A percentile compares a stretch with the other conserved stretches of the same genome.
These are phyloP conservation scores for Xenopus borealis DNA, from an alignment of 2,113 vertebrate species.

Conservation along the genomic window DNA sequence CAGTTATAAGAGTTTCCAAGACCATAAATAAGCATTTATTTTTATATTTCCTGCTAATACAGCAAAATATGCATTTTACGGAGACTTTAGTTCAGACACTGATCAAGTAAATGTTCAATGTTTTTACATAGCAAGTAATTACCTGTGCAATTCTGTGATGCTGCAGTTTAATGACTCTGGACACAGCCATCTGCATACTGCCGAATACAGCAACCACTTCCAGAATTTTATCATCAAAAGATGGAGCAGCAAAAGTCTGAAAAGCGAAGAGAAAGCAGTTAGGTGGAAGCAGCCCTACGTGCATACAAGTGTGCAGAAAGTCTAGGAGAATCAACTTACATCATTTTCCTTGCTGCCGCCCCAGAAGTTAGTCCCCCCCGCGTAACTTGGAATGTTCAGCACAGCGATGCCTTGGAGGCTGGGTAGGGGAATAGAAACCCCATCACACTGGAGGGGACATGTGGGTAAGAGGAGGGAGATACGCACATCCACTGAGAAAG, in stretches of 20 bases:
- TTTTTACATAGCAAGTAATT: background rate
- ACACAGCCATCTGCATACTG: conserved; percentile 98
- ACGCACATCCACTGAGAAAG: conserved; percentile 9
- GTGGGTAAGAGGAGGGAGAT: conserved; percentile 15
- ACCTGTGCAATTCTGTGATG: conserved; percentile 97
- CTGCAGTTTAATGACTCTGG: conserved; percentile 91
- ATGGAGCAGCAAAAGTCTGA: conserved; percentile 91
- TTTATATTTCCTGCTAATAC: no score
- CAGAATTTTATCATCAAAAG: conserved; percentile 94
- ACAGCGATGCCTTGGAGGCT: conserved; percentile 92
- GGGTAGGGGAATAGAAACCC: conserved; percentile 85
- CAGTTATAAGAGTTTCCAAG: no score
- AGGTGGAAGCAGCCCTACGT: background rate
- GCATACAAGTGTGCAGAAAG: background rate
- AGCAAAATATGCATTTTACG: no score
- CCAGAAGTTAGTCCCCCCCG: conserved; percentile 95
- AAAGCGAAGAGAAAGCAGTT: conserved; percentile 8
- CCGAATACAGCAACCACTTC: conserved; percentile 97
- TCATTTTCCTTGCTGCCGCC: conserved; percentile 94
- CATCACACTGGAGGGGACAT: conserved; percentile 73
- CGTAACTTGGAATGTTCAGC: conserved; percentile 91
- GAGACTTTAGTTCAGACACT: no score
- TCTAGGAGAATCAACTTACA: conserved; percentile 61
- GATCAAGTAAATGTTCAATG: no score
- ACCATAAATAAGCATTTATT: no score